Evolutionary conservation across 2,113 vertebrate genomes (phyloP), one percentile per base, ranked within the genome.

Genomic region (Perca flavescens): DNA sequence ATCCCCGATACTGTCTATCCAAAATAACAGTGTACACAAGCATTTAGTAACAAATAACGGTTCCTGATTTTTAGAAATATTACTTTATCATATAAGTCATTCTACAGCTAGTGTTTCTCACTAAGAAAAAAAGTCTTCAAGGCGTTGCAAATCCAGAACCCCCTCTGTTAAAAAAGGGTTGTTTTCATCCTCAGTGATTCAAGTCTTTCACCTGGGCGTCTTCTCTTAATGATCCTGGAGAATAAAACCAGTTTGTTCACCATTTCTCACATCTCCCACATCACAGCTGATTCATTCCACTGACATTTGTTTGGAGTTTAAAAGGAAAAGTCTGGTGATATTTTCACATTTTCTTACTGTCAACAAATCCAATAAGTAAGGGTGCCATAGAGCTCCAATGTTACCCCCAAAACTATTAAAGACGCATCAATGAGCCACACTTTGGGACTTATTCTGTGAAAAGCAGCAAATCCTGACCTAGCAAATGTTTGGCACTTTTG

Each of bases 61-160:
- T 95, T 96, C 95, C 95, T 95, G 95, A 96, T 95, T 96, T 94
- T 96, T 95, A 98, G 96, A 97, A 97, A 98, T 96, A 94, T 94
- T 95, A 91, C 89, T 94, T 94, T 93, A 95, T 97, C 95, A 96
- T 97, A 96, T 90, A 96, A 96, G 96, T 98, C 96, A 97, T 96
- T 96, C 96, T 99, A 98, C 96, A 96, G 94, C 97, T 98, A 98
- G 98, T 99, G 98, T 99, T 98, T 97, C 95, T 95, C 97, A 97
- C 97, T 97, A 97, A 96, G 95, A 94, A 96, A 96, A 97, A 88
- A 95, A 96, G 95, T 97, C 96, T 97, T 98, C 97, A 96, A 97
- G 97, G 97, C 88, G 95, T 95, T 96, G 97, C 95, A 97, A 97
- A 97, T 98, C 97, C 98, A 97, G 93, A 97, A 97, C 96, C 73